phyloP scores from a whole-genome alignment of 1,140 invertebrate species.

The Hirudo medicinalis region DNA sequence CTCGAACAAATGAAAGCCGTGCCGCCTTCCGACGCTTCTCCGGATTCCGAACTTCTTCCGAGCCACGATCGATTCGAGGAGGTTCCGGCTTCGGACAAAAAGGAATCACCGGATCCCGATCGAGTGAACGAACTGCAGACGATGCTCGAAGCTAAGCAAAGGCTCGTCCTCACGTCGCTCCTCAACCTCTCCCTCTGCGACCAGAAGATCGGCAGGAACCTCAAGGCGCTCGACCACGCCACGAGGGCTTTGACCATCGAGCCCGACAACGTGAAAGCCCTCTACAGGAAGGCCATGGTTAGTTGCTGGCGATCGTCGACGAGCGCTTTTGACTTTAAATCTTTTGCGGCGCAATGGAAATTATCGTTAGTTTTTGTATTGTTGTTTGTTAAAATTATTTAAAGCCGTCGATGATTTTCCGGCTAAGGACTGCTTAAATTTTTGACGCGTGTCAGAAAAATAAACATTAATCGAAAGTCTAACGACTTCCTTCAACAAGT shows the following conservation, averaged over 20 bases:
- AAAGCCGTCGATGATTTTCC: too few relatives aligned
- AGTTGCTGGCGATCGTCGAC: neutral
- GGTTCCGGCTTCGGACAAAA: too few relatives aligned
- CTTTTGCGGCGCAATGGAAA: too few relatives aligned
- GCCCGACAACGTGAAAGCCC: slow-evolving; percentile 8
- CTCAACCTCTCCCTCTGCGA: slow-evolving; percentile 15
- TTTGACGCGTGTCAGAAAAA: too few relatives aligned
- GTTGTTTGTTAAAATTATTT: too few relatives aligned
- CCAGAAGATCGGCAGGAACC: slow-evolving; percentile 7
- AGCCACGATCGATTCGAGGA: too few relatives aligned
- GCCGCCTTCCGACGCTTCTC: neutral
- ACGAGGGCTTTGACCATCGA: neutral
- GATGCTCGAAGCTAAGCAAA: neutral
- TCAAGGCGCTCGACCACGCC: slow-evolving; percentile 4
- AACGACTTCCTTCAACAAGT: too few relatives aligned
- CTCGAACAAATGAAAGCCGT: neutral
- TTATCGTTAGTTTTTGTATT: too few relatives aligned
- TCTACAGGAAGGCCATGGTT: slow-evolving; percentile 13
- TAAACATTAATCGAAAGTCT: too few relatives aligned
- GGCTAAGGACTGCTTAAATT: too few relatives aligned
- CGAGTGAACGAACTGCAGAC: neutral
- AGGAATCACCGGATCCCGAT: neutral
- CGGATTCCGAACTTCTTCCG: too few relatives aligned
- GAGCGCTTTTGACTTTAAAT: neutral
- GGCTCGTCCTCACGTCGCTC: neutral